Conservation (phyloP, 2,888 invertebrate genomes). For the Gerosis bhagava region DNA sequence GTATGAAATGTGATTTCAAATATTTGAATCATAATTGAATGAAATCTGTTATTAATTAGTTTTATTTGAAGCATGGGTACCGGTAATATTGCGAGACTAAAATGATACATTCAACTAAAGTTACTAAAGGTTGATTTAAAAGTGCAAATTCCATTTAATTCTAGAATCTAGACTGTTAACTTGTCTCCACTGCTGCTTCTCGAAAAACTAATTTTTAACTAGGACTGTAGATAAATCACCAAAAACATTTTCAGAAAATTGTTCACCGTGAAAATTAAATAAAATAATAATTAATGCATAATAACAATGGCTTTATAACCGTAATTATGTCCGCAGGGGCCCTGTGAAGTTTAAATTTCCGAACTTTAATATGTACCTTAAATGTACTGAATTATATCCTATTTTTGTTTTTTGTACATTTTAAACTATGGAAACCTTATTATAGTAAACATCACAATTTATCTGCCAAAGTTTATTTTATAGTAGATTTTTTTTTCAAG, state of each 20-base stretch:
- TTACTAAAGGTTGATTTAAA: conserved; percentile 4
- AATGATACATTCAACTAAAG: background rate
- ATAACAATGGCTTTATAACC: conserved; percentile 37
- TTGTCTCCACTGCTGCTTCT: conserved; percentile 40
- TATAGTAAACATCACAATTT: conserved; percentile 22
- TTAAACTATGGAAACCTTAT: too few species aligned
- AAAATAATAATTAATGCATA: conserved; percentile 36
- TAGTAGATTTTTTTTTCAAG: conserved; percentile 21
- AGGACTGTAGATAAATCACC: conserved; percentile 30
- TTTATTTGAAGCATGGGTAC: conserved; percentile 41
- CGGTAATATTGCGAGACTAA: conserved; percentile 19
- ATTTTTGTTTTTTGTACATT: conserved; percentile 20
- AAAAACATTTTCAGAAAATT: conserved; percentile 31
- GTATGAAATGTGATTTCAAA: conserved; percentile 63
- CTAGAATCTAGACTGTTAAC: conserved; percentile 28
- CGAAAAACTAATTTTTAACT: conserved; percentile 47
- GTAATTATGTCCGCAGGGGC: conserved; percentile 35
- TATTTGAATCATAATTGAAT: conserved; percentile 38
- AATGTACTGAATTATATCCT: conserved; percentile 33
- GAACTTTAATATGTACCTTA: conserved; percentile 32
- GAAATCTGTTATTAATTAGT: conserved; percentile 45
- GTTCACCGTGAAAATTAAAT: conserved; percentile 30
- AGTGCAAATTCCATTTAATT: too few species aligned
- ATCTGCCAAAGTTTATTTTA: conserved; percentile 23
- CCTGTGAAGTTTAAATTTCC: conserved; percentile 35